phyloP scores from a whole-genome alignment of 2,113 vertebrate species.

The Rhynchomys soricoides region DNA sequence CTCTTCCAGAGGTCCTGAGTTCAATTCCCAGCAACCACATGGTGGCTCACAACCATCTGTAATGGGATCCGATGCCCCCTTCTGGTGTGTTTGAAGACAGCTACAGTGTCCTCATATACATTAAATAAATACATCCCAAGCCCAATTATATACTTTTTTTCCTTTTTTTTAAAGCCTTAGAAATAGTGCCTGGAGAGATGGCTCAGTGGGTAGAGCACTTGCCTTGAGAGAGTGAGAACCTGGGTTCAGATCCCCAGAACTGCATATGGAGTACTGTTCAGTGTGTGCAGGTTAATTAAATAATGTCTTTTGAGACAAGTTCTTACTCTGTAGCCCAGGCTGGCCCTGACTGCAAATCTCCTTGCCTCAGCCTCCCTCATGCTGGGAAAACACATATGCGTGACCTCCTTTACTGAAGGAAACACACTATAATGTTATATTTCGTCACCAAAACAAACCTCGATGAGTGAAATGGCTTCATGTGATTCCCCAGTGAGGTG shows the following conservation, averaged over 20 bases:
- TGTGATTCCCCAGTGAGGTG: neutral
- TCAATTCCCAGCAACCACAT: too few relatives aligned
- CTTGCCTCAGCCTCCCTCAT: neutral
- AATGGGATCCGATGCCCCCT: too few relatives aligned
- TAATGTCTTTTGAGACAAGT: neutral
- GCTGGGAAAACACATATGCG: neutral
- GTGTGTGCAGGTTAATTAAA: neutral
- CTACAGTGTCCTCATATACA: too few relatives aligned
- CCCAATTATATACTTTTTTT: too few relatives aligned
- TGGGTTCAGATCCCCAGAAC: neutral
- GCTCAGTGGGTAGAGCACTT: neutral
- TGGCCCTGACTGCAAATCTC: neutral
- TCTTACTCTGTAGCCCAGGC: neutral
- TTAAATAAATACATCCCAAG: too few relatives aligned
- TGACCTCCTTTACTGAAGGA: neutral
- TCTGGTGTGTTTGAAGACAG: too few relatives aligned
- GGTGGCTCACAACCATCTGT: too few relatives aligned
- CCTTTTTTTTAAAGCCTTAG: too few relatives aligned
- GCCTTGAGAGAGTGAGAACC: neutral
- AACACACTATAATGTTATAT: neutral
- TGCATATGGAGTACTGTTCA: neutral
- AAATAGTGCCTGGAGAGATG: too few relatives aligned
- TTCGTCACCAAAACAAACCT: constrained; percentile 21
- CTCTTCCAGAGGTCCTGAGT: too few relatives aligned
- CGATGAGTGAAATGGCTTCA: constrained; percentile 2